These are phyloP conservation scores for Ridgeia piscesae DNA, from an alignment of 1,140 invertebrate species.

Conservation along the genomic window DNA sequence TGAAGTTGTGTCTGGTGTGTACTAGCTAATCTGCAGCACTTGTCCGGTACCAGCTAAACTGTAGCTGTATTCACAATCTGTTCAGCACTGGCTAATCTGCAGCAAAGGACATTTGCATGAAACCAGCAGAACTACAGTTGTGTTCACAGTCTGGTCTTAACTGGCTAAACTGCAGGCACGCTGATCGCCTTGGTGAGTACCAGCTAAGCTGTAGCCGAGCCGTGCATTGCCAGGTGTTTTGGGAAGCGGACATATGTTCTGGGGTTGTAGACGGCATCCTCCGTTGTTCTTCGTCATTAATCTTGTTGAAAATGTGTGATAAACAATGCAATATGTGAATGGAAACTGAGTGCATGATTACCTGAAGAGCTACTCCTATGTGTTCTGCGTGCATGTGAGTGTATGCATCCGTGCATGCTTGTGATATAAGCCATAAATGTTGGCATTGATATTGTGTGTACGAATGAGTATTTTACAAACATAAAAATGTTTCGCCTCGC, in stretches of 20 bases:
- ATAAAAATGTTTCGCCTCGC: not conserved
- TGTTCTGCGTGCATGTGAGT: not conserved
- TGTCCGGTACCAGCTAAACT: too few species aligned
- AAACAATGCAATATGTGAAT: constrained; percentile 6
- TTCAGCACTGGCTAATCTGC: too few species aligned
- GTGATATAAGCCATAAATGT: not conserved
- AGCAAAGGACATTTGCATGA: too few species aligned
- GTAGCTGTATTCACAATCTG: too few species aligned
- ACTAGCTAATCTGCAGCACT: too few species aligned
- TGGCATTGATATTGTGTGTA: not conserved
- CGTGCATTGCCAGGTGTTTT: not conserved
- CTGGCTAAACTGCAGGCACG: too few species aligned
- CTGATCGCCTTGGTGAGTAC: too few species aligned
- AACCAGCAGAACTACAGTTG: too few species aligned
- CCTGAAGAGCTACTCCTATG: not conserved
- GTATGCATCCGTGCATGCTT: not conserved
- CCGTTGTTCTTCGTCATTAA: not conserved
- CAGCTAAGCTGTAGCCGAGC: too few species aligned
- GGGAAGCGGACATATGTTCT: not conserved
- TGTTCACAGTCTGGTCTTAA: too few species aligned
- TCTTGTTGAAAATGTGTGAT: not conserved
- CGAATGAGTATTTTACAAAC: not conserved
- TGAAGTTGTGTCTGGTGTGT: too few species aligned
- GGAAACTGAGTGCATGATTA: not conserved
- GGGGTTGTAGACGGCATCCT: not conserved